Evolutionary conservation across 2,888 invertebrate genomes (phyloP).

Genomic region (Chalcosyrphus nemorum): DNA sequence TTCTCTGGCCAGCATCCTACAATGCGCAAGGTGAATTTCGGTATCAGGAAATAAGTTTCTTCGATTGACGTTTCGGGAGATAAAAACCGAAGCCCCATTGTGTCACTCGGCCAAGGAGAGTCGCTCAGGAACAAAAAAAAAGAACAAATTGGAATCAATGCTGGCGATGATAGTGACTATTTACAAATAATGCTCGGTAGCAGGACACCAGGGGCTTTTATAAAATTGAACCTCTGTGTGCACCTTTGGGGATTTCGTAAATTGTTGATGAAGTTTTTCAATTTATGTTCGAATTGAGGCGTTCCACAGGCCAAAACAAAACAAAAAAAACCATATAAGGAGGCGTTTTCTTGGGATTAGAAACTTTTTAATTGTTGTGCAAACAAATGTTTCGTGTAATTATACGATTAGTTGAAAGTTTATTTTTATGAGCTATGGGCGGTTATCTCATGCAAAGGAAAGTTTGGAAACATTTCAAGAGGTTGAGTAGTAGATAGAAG

Average conservation of each 20-base stretch:
- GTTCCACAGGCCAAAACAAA: background rate
- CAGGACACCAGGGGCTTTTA: background rate
- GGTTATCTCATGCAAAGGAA: background rate
- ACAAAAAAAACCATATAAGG: background rate
- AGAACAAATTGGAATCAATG: background rate
- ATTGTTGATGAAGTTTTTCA: conserved; percentile 10
- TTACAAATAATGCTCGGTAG: background rate
- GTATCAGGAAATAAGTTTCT: conserved; percentile 77
- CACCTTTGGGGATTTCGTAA: background rate
- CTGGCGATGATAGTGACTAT: background rate
- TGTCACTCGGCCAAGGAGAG: background rate
- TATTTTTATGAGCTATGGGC: background rate
- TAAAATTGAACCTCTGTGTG: background rate
- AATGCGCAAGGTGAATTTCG: conserved; percentile 75
- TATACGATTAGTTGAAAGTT: background rate
- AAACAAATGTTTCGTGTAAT: background rate
- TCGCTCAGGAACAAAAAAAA: background rate
- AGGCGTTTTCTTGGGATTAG: background rate
- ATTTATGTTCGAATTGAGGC: background rate
- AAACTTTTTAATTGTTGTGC: background rate
- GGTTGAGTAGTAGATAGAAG: too few species aligned
- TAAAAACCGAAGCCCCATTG: conserved; percentile 72
- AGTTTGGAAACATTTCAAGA: too few species aligned
- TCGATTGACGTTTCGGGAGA: conserved; percentile 74
- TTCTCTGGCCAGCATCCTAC: conserved; percentile 79